A percentile compares a stretch with the other conserved stretches of the same genome.
Conservation (phyloP, 2,888 invertebrate genomes). For the Arrhopalites spinosus region DNA sequence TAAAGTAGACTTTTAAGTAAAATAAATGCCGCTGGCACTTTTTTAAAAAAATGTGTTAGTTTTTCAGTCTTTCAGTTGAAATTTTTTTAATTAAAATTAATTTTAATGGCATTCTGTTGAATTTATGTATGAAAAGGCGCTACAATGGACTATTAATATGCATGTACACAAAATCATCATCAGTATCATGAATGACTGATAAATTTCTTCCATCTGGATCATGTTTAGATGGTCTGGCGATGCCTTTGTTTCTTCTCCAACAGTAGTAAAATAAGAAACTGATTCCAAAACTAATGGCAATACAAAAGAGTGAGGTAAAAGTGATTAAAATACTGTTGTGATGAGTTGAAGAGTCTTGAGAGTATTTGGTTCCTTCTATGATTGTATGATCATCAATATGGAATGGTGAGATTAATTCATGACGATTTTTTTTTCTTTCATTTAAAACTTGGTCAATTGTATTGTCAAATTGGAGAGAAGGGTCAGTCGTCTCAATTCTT, state of each 20-base stretch:
- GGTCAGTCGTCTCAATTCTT: neutral
- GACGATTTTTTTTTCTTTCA: neutral
- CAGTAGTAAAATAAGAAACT: slow-evolving; percentile 1
- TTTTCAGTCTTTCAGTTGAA: too few relatives aligned
- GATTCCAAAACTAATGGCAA: neutral
- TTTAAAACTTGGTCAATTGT: slow-evolving; percentile 12
- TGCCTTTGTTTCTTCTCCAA: slow-evolving; percentile 7
- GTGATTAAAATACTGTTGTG: neutral
- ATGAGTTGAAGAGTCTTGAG: neutral
- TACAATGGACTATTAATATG: slow-evolving; percentile 5
- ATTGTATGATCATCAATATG: neutral
- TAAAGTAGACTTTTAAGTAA: neutral
- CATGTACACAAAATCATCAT: slow-evolving; percentile 27
- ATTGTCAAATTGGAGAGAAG: neutral
- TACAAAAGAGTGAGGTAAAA: neutral
- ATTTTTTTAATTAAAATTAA: too few relatives aligned
- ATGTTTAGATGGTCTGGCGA: neutral
- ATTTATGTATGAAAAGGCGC: too few relatives aligned
- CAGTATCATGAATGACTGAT: slow-evolving; percentile 8
- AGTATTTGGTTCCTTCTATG: neutral
- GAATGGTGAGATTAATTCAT: slow-evolving; percentile 18
- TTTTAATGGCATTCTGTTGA: too few relatives aligned
- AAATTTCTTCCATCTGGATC: slow-evolving; percentile 14
- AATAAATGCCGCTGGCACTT: neutral
- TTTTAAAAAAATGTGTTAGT: neutral